Evolutionary conservation across 1,140 invertebrate species (phyloP).

Genomic region (Amyelois transitella): DNA sequence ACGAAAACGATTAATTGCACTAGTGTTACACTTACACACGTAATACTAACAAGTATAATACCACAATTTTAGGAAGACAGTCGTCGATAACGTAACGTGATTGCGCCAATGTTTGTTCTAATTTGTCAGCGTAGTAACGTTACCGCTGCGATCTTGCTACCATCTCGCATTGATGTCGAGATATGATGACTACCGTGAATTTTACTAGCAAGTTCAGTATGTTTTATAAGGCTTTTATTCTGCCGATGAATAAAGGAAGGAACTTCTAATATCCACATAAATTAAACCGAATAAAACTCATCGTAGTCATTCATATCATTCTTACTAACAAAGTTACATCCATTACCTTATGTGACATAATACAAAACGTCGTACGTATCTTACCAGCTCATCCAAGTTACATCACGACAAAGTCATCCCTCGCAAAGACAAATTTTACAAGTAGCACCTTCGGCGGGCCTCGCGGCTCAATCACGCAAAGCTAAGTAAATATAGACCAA

Average conservation of each 20-base stretch:
- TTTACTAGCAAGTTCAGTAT: too few relatives aligned
- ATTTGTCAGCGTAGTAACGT: neutral
- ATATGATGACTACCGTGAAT: too few relatives aligned
- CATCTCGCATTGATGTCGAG: neutral
- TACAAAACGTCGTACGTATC: too few relatives aligned
- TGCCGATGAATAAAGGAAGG: too few relatives aligned
- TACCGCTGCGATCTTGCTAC: neutral
- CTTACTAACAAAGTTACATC: too few relatives aligned
- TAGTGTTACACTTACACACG: constrained; percentile 33
- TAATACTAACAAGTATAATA: constrained; percentile 26
- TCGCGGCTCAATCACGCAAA: neutral
- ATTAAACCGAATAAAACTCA: too few relatives aligned
- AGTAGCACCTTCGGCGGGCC: constrained; percentile 34
- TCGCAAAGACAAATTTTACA: constrained; percentile 10
- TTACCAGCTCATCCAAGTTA: neutral
- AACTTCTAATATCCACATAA: too few relatives aligned
- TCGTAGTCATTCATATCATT: too few relatives aligned
- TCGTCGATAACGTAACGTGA: neutral
- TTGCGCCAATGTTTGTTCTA: neutral
- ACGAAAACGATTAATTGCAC: constrained; percentile 45
- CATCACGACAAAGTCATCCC: neutral
- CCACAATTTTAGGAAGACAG: constrained; percentile 18
- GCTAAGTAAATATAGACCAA: neutral
- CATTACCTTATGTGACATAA: too few relatives aligned
- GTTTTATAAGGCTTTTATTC: too few relatives aligned